Conservation (phyloP, 2,797 vertebrate genomes). For the Odontamblyopus lacepedii region DNA sequence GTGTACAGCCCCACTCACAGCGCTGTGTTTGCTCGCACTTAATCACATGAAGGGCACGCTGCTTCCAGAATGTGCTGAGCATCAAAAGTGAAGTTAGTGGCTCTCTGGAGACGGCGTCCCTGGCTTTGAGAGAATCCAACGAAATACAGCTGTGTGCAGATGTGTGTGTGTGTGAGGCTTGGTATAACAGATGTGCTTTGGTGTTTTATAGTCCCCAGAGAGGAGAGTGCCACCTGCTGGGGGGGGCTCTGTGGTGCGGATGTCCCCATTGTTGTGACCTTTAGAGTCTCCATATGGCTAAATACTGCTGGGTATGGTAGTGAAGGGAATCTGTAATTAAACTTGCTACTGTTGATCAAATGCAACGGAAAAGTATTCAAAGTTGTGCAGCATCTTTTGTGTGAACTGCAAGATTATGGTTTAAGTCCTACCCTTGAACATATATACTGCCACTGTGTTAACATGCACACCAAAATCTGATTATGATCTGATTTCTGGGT, state of each 20-base stretch:
- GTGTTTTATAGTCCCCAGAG: constrained; percentile 63
- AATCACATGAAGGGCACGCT: constrained; percentile 48
- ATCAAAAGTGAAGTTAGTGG: constrained; percentile 45
- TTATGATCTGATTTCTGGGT: too few relatives aligned
- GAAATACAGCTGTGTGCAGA: constrained; percentile 56
- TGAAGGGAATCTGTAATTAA: not conserved
- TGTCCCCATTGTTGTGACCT: constrained; percentile 45
- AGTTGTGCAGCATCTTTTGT: not conserved
- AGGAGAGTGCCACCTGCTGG: constrained; percentile 67
- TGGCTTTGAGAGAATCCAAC: constrained; percentile 47
- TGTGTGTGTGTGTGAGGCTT: constrained; percentile 12
- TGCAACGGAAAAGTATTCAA: not conserved
- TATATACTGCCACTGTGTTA: not conserved
- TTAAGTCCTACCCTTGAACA: not conserved
- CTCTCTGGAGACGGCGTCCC: constrained; percentile 33
- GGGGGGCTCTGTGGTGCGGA: constrained; percentile 26
- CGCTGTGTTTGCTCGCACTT: constrained; percentile 43
- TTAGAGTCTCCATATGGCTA: constrained; percentile 60
- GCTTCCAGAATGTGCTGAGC: constrained; percentile 39
- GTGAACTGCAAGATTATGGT: not conserved
- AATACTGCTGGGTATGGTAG: constrained; percentile 29
- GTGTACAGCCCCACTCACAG: constrained; percentile 10
- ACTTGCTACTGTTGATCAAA: not conserved
- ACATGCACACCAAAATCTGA: too few relatives aligned
- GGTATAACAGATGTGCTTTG: constrained; percentile 61